Base-by-base conservation (phyloP, 2,888 invertebrate species). In the Blastobasis lacticolella region DNA sequence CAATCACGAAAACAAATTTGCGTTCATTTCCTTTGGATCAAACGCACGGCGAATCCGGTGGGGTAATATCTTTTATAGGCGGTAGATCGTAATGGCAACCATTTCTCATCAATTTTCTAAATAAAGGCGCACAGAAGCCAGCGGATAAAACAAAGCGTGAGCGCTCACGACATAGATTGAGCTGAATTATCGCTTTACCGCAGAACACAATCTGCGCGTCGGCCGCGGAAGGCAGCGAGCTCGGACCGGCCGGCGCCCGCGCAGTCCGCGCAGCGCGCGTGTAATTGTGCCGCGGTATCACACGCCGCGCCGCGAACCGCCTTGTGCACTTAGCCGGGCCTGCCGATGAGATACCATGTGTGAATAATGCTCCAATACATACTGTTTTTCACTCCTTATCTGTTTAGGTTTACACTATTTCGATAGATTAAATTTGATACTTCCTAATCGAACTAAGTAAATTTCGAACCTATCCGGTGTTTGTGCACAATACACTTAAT, bases 41-140 rank as follows among this genome's bases (percentile, higher is more conserved):
- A 75, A 75, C 73, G 75, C 67, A 73, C 67, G 71, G 68, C 67
- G 73, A 73, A 71, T 73, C 72, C 69, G 69, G 71, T 71, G 63
- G 63, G 71, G 78, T 75, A 80, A 83, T 81, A 82, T 80, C 75
- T 81, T 78, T 78, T 78, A 81, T 79, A 80, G 83, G 79, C 84
- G 78, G 83, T 77, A 74, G 77, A 71, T 77, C 75, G 83, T 87
- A 87, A 88, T 88, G 87, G 88, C 83, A 79, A 85, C 83, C 86
- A 85, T 87, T 87, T 88, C 88, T 86, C 87, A 87, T 88, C 88
- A 88, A 87, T 88, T 88, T 87, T 88, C 87, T 87, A 84, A 88
- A 87, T 88, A 87, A 87, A 87, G 87, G 87, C 78, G 78, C 83
- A 86, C 88, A 85, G 88, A 81, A 87, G 87, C 87, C 78, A 80